Evolutionary conservation across 2,113 vertebrate species (phyloP), one percentile per base, ranked within the genome.

Genomic region (Porphyrio hochstetteri): DNA sequence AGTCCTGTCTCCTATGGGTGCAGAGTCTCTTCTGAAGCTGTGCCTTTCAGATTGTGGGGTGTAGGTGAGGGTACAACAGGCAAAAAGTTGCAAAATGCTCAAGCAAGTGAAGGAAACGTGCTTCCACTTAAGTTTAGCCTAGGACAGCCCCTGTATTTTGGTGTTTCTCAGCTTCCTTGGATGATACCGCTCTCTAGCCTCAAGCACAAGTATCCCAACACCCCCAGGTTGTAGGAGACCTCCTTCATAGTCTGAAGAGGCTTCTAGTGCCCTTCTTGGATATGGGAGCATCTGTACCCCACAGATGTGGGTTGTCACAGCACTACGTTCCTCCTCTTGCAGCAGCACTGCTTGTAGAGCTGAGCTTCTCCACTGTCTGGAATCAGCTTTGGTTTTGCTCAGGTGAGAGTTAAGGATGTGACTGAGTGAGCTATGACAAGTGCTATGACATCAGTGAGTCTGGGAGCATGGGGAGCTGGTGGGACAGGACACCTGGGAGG

Each of bases 1-100:
- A 28, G 7, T 6, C 0, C 10, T 31, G 19, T 31, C 42, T 44
- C 7, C 27, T 16, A 0, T 11, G 36, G 29, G 12, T 20, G 27
- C 21, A 24, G 50, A 71, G 29, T 21, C 23, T 53, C 35, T 86
- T 55, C 13, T 7, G 1, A 35, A 31, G 44, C 31, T 6, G 8
- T 21, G 23, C 33, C 36, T 44, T 28, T 72, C 33, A 11, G 31
- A 7, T 0, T 46, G 24, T 21, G 19, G 11, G 13, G 8, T 1
- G 21, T 13, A 20, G 55, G 14, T 70, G 70, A 61, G 52, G 61
- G 23, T 5, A 11, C 36, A 23, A 15, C 21, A 11, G 31, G 2
- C 31, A 16, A 57, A 33, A 27, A 6, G 1, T 16, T 29, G 25
- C 16, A 7, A 38, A 48, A 29, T 6, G 23, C 33, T 13, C 1